A percentile compares a stretch with the other conserved stretches of the same genome.
Conservation (phyloP, 2,797 vertebrate genomes). For the Anguilla marmorata region DNA sequence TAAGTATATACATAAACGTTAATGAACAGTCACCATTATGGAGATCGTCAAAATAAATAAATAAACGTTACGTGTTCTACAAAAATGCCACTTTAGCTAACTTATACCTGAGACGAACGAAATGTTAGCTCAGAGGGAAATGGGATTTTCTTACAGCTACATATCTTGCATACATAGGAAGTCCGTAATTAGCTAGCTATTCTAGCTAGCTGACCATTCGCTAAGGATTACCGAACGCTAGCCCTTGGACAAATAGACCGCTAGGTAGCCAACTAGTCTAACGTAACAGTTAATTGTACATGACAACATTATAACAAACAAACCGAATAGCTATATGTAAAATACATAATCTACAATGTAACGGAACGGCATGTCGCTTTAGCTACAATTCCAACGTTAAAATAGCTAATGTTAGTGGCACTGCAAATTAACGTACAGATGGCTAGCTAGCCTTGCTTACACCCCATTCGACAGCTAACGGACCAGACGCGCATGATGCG, state of each 20-base stretch:
- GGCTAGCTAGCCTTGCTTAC: neutral
- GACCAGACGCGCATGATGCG: slow-evolving; percentile 62
- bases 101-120: neutral
- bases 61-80: neutral
- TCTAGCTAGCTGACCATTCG: neutral
- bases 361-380: neutral
- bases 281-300: neutral
- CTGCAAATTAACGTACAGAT: neutral
- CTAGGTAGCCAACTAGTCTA: neutral
- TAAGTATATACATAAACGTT: too few relatives aligned
- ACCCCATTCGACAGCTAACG: slow-evolving; percentile 10
- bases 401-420: neutral
- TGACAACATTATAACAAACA: neutral
- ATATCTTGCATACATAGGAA: neutral
- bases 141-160: neutral
- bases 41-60: neutral
- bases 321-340: neutral
- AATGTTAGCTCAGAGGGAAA: neutral
- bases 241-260: neutral
- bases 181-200: neutral
- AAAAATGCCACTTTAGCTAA: neutral
- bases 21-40: neutral
- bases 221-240: neutral
- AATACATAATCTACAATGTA: neutral
- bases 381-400: neutral